Evolutionary conservation across 2,797 vertebrate genomes (phyloP).

Genomic region (Crax fasciolata): DNA sequence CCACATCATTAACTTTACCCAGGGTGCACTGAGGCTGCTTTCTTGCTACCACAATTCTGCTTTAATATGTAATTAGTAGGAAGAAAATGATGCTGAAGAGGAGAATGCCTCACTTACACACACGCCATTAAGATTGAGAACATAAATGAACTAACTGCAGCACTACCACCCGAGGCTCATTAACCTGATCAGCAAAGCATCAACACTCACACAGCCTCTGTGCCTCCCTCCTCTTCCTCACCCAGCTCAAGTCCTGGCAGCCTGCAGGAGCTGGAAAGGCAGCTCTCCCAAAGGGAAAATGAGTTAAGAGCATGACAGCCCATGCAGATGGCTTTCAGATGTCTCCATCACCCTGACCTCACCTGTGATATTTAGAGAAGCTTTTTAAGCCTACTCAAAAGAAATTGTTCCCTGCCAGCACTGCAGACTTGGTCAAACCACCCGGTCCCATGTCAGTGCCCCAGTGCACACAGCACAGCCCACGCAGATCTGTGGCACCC

Average conservation of each 20-base stretch:
- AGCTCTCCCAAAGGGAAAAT: not conserved
- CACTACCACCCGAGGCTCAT: not conserved
- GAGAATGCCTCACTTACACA: not conserved
- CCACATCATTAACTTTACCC: not conserved
- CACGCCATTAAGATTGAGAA: not conserved
- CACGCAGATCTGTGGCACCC: not conserved
- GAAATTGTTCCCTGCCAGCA: not conserved
- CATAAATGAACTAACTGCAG: not conserved
- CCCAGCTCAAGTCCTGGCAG: not conserved
- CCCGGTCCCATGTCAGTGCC: fast-evolving
- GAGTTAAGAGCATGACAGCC: not conserved
- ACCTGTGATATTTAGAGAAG: not conserved
- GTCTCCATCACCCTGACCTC: not conserved
- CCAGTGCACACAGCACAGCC: not conserved
- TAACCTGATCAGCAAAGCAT: not conserved
- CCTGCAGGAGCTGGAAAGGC: not conserved
- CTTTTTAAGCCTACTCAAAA: not conserved
- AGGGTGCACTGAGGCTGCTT: not conserved
- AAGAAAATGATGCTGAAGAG: not conserved
- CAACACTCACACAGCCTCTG: fast-evolving
- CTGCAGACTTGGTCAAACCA: not conserved
- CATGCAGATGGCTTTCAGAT: not conserved
- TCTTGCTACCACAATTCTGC: not conserved
- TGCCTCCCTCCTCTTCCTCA: not conserved
- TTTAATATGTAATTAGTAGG: conserved; percentile 27